Conservation (phyloP, 2,888 invertebrate species). For the Andricus quercusramuli region DNA sequence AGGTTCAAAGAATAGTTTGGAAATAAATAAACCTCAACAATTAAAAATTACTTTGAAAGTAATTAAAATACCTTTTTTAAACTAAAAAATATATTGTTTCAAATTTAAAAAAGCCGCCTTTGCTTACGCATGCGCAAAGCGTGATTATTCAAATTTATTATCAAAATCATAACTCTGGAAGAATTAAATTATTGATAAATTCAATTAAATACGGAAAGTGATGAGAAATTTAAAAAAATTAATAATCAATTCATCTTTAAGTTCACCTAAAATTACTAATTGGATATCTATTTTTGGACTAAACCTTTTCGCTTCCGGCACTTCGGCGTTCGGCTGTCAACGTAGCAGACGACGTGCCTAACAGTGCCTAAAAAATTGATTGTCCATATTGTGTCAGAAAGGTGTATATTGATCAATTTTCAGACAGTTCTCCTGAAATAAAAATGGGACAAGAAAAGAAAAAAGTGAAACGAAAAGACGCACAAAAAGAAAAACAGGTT, state of each 20-base stretch:
- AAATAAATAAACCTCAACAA: neutral
- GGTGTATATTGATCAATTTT: neutral
- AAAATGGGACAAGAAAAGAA: conserved; percentile 66
- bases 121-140: neutral
- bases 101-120: neutral
- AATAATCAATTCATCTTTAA: neutral
- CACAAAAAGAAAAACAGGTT: conserved; percentile 54
- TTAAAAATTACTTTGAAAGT: neutral
- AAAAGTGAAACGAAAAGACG: conserved; percentile 62
- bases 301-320: neutral
- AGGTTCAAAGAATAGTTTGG: too few species aligned
- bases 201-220: neutral
- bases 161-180: neutral
- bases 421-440: neutral
- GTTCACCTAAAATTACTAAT: neutral
- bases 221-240: accelerated
- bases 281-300: neutral
- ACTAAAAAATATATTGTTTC: neutral
- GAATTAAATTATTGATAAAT: neutral
- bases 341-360: neutral
- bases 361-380: neutral
- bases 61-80: neutral
- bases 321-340: neutral
- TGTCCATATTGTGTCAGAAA: neutral
- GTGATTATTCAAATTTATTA: neutral